These are phyloP conservation scores for Zeus faber DNA, from an alignment of 2,113 vertebrate species.

Conservation along the genomic window DNA sequence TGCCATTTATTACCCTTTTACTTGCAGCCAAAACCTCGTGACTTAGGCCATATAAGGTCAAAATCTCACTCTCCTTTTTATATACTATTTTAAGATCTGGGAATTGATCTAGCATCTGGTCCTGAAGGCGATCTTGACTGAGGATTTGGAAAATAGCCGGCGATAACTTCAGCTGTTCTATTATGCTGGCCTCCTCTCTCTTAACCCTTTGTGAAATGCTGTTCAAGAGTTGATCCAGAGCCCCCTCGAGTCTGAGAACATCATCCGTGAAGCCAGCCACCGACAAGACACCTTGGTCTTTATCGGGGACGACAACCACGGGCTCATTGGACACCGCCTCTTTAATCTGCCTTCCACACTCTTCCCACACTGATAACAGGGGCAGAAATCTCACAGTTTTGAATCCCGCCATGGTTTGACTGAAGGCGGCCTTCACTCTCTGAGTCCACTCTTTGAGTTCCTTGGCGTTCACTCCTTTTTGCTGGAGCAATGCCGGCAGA, in stretches of 20 bases:
- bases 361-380: slow-evolving; percentile 69
- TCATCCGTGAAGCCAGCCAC: slow-evolving; percentile 73
- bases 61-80: slow-evolving; percentile 12
- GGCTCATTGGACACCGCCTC: slow-evolving; percentile 27
- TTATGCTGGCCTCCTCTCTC: slow-evolving; percentile 61
- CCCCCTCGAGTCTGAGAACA: slow-evolving; percentile 50
- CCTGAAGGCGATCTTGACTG: slow-evolving; percentile 48
- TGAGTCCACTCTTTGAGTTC: slow-evolving; percentile 73
- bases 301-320: slow-evolving; percentile 61
- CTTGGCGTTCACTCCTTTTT: slow-evolving; percentile 56
- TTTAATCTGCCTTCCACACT: slow-evolving; percentile 49
- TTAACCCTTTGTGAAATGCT: slow-evolving; percentile 54
- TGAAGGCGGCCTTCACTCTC: slow-evolving; percentile 62
- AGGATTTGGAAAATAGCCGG: slow-evolving; percentile 69
- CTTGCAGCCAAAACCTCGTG: slow-evolving; percentile 73
- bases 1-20: slow-evolving; percentile 63
- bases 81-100: slow-evolving; percentile 71
- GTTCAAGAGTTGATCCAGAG: slow-evolving; percentile 48
- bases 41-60: slow-evolving; percentile 73
- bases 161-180: slow-evolving; percentile 48
- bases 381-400: slow-evolving; percentile 50
- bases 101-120: slow-evolving; percentile 42
- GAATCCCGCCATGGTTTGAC: slow-evolving; percentile 61
- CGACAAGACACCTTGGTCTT: slow-evolving; percentile 43
- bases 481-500: slow-evolving; percentile 52